Conservation (phyloP, 2,888 invertebrate genomes). For the Caenorhabditis sp. region DNA sequence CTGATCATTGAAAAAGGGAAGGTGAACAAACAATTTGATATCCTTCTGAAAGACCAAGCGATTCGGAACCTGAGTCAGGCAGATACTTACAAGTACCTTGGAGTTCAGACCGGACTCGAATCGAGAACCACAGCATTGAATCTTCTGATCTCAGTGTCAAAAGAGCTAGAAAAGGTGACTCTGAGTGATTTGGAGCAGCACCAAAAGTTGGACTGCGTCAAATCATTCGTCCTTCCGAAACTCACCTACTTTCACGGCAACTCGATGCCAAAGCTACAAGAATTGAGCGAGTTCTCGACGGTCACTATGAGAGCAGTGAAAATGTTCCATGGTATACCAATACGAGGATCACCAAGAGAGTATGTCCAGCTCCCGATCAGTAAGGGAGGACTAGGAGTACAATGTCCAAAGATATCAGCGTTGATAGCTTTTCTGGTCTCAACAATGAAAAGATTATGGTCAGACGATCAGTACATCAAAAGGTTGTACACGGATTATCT, state of each 20-base stretch:
- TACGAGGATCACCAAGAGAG: conserved; percentile 1
- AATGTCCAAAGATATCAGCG: conserved; percentile 2
- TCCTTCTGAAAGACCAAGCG: conserved; percentile 3
- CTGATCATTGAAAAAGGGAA: conserved; percentile 16
- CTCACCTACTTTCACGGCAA: conserved; percentile 16
- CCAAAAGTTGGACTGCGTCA: conserved; percentile 29
- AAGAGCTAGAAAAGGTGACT: not conserved
- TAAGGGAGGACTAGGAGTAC: conserved; percentile 16
- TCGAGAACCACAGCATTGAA: conserved; percentile 2
- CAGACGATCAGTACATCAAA: conserved; percentile 14
- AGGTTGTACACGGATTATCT: conserved; percentile 1
- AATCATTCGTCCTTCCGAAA: conserved; percentile 15
- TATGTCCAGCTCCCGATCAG: conserved; percentile 11
- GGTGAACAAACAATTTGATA: not conserved
- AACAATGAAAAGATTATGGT: conserved; percentile 23
- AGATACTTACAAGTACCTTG: conserved; percentile 34
- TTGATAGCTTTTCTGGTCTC: conserved; percentile 12
- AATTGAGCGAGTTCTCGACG: conserved; percentile 7
- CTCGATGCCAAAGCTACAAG: not conserved
- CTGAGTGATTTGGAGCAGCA: not conserved
- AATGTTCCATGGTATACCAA: conserved; percentile 1
- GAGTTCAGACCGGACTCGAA: conserved; percentile 7
- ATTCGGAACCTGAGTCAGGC: conserved; percentile 3
- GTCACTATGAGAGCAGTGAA: conserved; percentile 5
- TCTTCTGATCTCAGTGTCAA: not conserved